Base-by-base conservation (phyloP, 2,888 invertebrate genomes). In the Abscondita cerata region DNA sequence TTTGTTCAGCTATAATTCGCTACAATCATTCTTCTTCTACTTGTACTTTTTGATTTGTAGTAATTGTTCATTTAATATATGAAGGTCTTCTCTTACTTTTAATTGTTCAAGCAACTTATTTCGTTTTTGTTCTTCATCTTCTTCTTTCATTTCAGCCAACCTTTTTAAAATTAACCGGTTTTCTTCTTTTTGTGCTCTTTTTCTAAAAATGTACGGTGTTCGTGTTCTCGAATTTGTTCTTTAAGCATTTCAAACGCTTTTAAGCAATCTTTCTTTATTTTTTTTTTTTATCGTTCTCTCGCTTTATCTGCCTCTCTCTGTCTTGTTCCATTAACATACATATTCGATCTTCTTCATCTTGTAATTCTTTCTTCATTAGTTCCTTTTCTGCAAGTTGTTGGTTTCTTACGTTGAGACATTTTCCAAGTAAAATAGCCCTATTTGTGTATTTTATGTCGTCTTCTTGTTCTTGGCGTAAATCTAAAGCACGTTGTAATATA, bases 401-500 rank as follows among this genome's bases (percentile, higher is more conserved):
- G 76, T 93, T 92, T 15, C 94, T 82, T 48, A 95, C 91, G 0
- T 93, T 91, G 73, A 92, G 88, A 69, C 93, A 94, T 78, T 95
- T 94, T 15, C 92, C 91, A 12, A 90, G 91, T 9, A 94, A 80
- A 71, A 95, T 92, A 65, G 94, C 83, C 59, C 88, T 86, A 78
- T 93, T 94, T 65, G 91, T 90, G 18, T 82, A 84, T 78, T 88
- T 91, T 70, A 84, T 89, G 83, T 85, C 87, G 75, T 84, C 91
- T 73, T 83, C 87, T 72, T 87, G 83, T 68, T 87, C 86, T 59
- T 84, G 80, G 52, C 81, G 79, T 38, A 86, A 70, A 62, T 84
- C 82, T 47, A 81, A 75, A 1, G 86, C 85, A 65, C 86, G 77
- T 61, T 83, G 80, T 2, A 86, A 72, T 1, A 86, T 71, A 60